Evolutionary conservation across 2,797 vertebrate species (phyloP), one percentile per base, ranked within the genome.

Genomic region (Coracias cyanogaster): DNA sequence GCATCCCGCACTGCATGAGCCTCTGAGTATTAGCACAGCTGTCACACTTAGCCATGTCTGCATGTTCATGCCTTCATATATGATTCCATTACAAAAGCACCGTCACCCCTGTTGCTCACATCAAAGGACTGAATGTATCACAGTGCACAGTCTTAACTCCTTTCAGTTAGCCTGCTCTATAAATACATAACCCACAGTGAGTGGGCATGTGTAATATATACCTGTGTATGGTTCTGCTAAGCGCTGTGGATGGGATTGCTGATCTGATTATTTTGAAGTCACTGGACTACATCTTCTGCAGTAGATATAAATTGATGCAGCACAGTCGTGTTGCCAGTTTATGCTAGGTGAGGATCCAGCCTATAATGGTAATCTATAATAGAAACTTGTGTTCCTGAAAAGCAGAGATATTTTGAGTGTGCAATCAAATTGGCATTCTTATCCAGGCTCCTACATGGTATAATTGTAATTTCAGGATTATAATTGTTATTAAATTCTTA

Each of bases 401-500:
- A 94, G 80, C 8, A 7, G 79, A 89, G 84, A 18, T 84, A 89
- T 92, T 97, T 94, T 91, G 92, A 93, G 71, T 66, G 66, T 85
- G 60, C 31, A 86, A 85, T 87, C 69, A 92, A 93, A 86, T 57
- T 48, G 29, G 24, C 84, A 91, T 96, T 96, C 79, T 90, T 92
- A 93, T 61, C 74, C 76, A 80, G 46, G 52, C 35, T 91, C 54
- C 74, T n/a, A 19, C 29, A 51, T 54, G n/a, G 33, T 84, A 74
- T 86, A 94, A 93, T 89, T 92, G 66, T 86, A 85, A 93, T 94
- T 87, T 90, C 54, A 86, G 82, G 77, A 84, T 79, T 62, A 82
- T 87, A 92, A 92, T 92, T 94, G 52, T 91, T 94, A 90, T 93
- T 93, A 95, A 95, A 97, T 96, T 90, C 92, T 91, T 86, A 92